Evolutionary conservation across 1,140 invertebrate genomes (phyloP), one percentile per base, ranked within the genome.

Genomic region (Akabosia matsudoensis): DNA sequence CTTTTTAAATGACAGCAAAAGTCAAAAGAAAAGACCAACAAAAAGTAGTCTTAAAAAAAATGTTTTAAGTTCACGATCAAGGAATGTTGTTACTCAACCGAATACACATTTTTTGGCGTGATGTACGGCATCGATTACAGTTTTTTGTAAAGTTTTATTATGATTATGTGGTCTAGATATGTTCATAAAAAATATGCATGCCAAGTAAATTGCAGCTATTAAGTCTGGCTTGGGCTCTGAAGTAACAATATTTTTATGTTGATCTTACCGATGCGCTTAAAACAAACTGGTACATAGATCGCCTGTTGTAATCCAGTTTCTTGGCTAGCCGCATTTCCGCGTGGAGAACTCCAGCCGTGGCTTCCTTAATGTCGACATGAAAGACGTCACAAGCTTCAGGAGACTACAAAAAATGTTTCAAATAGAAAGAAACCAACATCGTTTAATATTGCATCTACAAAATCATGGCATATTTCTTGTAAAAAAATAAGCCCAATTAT

Each of bases 311-410:
- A 73, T 84, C 81, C 61, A 83, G 70, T 71, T 75, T 76, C 34
- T 77, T 76, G 82, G 89, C 92, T 79, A 92, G 91, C 82, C 90
- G 90, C 77, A 90, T 88, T 80, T 91, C 89, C 80, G 90, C 1
- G 90, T 92, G 31, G 85, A 87, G 82, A 90, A 90, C 22, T 88
- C 83, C 73, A 88, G 88, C 51, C 90, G 89, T 90, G 0, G 88
- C 88, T 78, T 90, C 88, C 1, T 89, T 83, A 16, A 88, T 84
- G 28, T 90, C 87, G 56, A 93, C 87, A 30, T 88, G 87, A 83
- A 94, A 93, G 79, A 90, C 90, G 1, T 88, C 86, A 80, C 91
- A 93, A 3, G 88, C 89, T 82, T 91, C 89, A 33, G 88, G 88
- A 85, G 89, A 90, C 90, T 92, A 84, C 30, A 86, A n/a, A n/a